phyloP scores from a whole-genome alignment of 2,113 vertebrate genomes.

The Gnathonemus echidnorhynchus region DNA sequence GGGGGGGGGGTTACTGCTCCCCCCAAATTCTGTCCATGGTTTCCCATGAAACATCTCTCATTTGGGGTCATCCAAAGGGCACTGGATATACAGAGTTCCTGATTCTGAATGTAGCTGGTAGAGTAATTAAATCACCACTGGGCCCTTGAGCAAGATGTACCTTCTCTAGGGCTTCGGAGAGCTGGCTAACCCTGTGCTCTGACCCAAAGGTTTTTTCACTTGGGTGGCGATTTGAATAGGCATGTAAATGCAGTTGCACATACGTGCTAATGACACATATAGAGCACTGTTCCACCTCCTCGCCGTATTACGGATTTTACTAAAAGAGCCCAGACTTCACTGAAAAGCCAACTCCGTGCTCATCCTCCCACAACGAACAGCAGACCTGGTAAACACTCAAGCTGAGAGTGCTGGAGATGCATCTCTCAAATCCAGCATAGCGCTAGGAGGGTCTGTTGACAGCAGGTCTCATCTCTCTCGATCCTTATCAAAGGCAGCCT shows the following conservation, averaged over 20 bases:
- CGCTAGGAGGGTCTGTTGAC: background rate
- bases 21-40: background rate
- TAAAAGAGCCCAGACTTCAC: background rate
- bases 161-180: background rate
- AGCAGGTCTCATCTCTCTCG: slow-evolving; percentile 15
- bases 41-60: background rate
- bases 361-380: background rate
- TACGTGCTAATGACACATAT: background rate
- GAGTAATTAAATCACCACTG: background rate
- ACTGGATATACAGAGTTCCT: background rate
- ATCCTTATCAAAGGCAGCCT: slow-evolving; percentile 30
- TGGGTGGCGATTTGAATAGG: background rate
- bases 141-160: background rate
- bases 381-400: slow-evolving; percentile 4
- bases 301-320: too few relatives aligned
- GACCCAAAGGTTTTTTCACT: background rate
- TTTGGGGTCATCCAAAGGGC: background rate
- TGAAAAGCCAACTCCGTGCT: background rate
- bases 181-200: background rate
- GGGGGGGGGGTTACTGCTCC: background rate
- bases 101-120: background rate
- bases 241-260: background rate
- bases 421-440: background rate
- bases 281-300: background rate
- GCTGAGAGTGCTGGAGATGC: background rate